Base-by-base conservation (phyloP, 2,797 vertebrate genomes). In the Myoxocephalus aenaeus region DNA sequence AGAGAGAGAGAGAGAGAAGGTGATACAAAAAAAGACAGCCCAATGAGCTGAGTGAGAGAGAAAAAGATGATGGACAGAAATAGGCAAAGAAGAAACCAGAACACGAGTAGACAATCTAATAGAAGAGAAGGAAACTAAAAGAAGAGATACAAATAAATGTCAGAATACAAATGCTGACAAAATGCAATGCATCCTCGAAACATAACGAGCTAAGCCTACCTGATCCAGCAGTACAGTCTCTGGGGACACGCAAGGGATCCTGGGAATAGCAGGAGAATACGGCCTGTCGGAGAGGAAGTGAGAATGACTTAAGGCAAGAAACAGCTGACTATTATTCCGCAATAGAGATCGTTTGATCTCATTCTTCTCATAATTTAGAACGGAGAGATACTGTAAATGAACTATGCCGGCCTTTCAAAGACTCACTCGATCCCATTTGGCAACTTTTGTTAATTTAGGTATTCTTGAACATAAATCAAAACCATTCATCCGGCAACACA, bases 251-350 rank as follows among this genome's bases (percentile, higher is more conserved):
- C 97, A 97, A 18, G 97, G 96, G 76, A 98, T 97, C 85, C 94
- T 96, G 15, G 95, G 97, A 87, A 98, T 96, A 73, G 96, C 96
- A 69, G 97, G 97, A 83, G 97, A 97, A 83, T 98, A 98, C 20
- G 96, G 94, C 87, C 98, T 99, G 83, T 42, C 42, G 75, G 25
- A 79, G 57, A 90, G 56, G 20, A 46, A 67, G 70, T 38, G 11
- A 75, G 20, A 73, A 64, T 46, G 67, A 66, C 64, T 40, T 75
- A 40, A 74, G 59, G 51, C 17, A 73, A 27, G 40, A 74, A 51
- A 57, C 1, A 0, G 32, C 38, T 64, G 17, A 62, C 27, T 53
- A 51, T 71, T 38, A 44, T 51, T 53, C n/a, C n/a, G 36, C n/a
- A 44, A 50, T 2, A 61, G 38, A 15, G 15, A 11, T 11, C 0